Evolutionary conservation across 1,140 invertebrate genomes (phyloP).

Genomic region (Hycleus phaleratus): DNA sequence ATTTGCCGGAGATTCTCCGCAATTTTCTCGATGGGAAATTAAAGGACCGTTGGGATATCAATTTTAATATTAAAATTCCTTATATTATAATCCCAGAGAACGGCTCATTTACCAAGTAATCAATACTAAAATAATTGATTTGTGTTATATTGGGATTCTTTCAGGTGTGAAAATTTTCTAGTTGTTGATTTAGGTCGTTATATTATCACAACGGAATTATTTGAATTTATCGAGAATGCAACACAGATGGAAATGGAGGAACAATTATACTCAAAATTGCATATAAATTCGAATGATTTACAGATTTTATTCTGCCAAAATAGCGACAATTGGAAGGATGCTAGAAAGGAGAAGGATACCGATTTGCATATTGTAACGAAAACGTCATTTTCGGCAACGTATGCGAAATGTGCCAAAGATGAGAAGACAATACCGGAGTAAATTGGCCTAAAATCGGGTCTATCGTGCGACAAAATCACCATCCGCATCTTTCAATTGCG

Average conservation of each 20-base stretch:
- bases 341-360: conserved; percentile 61
- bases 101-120: conserved; percentile 67
- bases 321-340: conserved; percentile 69
- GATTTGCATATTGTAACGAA: conserved; percentile 70
- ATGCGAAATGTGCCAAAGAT: conserved; percentile 28
- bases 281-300: conserved; percentile 59
- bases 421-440: conserved; percentile 33
- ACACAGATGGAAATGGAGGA: conserved; percentile 79
- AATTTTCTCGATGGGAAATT: conserved; percentile 35
- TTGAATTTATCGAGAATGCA: conserved; percentile 61
- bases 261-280: conserved; percentile 69
- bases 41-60: conserved; percentile 57
- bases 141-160: conserved; percentile 12
- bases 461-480: no score
- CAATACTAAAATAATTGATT: conserved; percentile 12
- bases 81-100: conserved; percentile 72
- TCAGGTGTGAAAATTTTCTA: conserved; percentile 57
- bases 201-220: conserved; percentile 65
- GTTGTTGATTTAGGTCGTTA: conserved; percentile 67
- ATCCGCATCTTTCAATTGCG: no score
- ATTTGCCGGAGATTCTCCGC: background rate
- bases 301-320: conserved; percentile 56
- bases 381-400: conserved; percentile 29
- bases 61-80: conserved; percentile 69
- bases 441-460: background rate